A percentile compares a stretch with the other conserved stretches of the same genome.
Conservation (phyloP, 92 coral and sea anemone genomes). For the Metridium senile region DNA sequence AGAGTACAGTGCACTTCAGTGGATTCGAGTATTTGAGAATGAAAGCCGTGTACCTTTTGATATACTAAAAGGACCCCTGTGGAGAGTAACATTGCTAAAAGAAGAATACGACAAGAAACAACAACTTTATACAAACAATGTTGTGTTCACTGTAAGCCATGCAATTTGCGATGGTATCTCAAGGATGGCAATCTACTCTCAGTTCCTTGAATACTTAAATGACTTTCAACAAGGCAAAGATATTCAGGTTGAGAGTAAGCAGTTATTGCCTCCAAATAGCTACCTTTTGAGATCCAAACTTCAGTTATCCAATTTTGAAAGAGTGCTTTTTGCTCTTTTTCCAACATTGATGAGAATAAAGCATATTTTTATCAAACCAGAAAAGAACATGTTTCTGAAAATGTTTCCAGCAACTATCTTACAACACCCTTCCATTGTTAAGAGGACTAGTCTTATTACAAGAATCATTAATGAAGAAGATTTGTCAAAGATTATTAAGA, state of each 20-base stretch:
- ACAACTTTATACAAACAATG: constrained; percentile 19
- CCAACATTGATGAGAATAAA: background rate
- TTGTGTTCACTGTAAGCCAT: constrained; percentile 38
- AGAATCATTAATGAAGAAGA: constrained; percentile 14
- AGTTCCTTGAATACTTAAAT: constrained; percentile 31
- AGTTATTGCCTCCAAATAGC: constrained; percentile 10
- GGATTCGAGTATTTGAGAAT: constrained; percentile 25
- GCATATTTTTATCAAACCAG: background rate
- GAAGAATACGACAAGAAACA: constrained; percentile 8
- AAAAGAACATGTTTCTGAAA: constrained; percentile 17
- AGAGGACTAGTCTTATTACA: constrained; percentile 31
- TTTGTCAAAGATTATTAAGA: constrained; percentile 6
- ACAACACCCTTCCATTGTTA: constrained; percentile 21
- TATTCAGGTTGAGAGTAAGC: constrained; percentile 31
- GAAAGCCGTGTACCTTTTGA: constrained; percentile 36
- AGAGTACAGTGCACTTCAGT: constrained; percentile 1
- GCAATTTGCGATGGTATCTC: constrained; percentile 34
- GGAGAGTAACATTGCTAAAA: constrained; percentile 30
- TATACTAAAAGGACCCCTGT: constrained; percentile 21
- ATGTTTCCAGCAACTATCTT: constrained; percentile 28
- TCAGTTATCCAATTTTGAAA: background rate
- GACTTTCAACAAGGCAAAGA: constrained; percentile 23
- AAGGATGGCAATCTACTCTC: constrained; percentile 35
- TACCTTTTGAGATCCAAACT: background rate
- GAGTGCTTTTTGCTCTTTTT: background rate